Base-by-base conservation (phyloP, 2,888 invertebrate species). In the Ophonus ardosiacus region DNA sequence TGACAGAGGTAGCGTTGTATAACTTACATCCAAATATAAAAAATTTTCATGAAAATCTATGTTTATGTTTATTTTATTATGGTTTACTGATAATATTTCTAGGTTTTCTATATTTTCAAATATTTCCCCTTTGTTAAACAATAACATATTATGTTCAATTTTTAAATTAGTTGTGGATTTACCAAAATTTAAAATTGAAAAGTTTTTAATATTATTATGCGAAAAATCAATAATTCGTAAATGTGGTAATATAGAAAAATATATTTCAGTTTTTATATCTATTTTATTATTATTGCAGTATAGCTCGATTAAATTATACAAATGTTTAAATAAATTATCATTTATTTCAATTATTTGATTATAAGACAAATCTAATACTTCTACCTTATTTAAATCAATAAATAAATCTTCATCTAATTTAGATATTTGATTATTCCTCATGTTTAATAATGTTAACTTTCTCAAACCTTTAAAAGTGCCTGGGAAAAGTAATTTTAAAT, bases 351-450 rank as follows among this genome's bases (percentile, higher is more conserved):
- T 18, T 40, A 74, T 15, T 7, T 81, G 65, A 63, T 86, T 86
- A 13, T 40, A 80, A n/a, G 81, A 80, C 21, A 87, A 68, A 79
- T 86, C 40, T 15, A 87, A 79, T 21, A 17, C 10, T 51, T 38
- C 57, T 24, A 87, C 38, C 4, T 76, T 59, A 13, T 51, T 61
- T 51, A 87, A 65, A 13, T 85, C 84, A 4, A 81, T 65, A 76
- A 87, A 87, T 17, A 76, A 82, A 13, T 86, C 78, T n/a, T 80
- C 61, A 65, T 86, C 83, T 17, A 86, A 38, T 21, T 84, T 57
- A 7, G 24, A 81, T n/a, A 87, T 61, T 76, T 51, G 38, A 80
- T 87, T 87, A 56, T 51, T 68, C 7, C 38, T 61, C 10, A 85
- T 51, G 18, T 79, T 56, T 59, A 82, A 81, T 43, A 68, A 15